Conservation (phyloP, 2,888 invertebrate species). For the Torymus auratus region DNA sequence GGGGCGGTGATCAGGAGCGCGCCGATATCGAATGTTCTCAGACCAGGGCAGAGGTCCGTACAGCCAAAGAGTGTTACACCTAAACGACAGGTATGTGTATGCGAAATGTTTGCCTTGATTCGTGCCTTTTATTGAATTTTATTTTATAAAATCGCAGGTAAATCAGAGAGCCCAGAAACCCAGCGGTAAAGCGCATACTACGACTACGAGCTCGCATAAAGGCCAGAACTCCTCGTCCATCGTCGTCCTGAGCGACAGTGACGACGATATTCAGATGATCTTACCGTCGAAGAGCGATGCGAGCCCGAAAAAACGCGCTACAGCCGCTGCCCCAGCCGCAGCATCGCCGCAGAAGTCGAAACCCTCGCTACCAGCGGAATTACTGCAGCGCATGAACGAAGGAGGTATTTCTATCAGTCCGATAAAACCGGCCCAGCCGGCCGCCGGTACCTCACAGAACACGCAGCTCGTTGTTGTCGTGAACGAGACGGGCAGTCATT, state of each 20-base stretch:
- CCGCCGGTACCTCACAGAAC: constrained; percentile 38
- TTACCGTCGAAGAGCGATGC: constrained; percentile 62
- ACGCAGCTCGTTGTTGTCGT: constrained; percentile 73
- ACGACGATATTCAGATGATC: constrained; percentile 75
- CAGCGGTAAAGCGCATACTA: neutral
- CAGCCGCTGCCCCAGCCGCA: too few relatives aligned
- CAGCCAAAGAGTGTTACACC: constrained; percentile 8
- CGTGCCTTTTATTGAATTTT: too few relatives aligned
- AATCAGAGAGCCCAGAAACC: neutral
- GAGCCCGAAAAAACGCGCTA: constrained; percentile 2
- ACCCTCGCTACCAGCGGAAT: constrained; percentile 67
- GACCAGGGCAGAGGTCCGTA: constrained; percentile 41
- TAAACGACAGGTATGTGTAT: constrained; percentile 39
- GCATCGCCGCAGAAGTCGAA: constrained; percentile 23
- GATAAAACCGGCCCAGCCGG: constrained; percentile 65
- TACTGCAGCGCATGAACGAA: constrained; percentile 72
- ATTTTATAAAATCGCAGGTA: too few relatives aligned
- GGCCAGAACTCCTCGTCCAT: constrained; percentile 68
- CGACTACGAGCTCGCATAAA: constrained; percentile 22
- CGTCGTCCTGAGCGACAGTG: constrained; percentile 73
- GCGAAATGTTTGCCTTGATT: too few relatives aligned
- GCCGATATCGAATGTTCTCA: constrained; percentile 52
- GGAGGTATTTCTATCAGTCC: constrained; percentile 74
- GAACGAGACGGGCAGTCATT: constrained; percentile 75
- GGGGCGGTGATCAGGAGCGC: constrained; percentile 63